A percentile compares a stretch with the other conserved stretches of the same genome.
phyloP scores from a whole-genome alignment of 2,888 invertebrate species.

The Noctua janthe region DNA sequence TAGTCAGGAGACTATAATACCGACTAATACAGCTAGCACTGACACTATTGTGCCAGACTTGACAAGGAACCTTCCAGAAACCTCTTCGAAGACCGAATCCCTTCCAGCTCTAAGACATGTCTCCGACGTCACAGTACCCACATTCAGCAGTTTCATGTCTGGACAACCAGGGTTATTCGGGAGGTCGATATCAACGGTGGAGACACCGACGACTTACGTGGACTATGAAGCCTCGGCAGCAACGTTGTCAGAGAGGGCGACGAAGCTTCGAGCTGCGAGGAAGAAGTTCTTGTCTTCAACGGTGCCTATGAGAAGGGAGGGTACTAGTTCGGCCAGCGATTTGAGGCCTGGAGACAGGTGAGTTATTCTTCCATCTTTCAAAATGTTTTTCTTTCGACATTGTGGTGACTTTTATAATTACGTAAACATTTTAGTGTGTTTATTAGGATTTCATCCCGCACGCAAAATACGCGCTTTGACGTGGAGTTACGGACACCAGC shows the following conservation, averaged over 20 bases:
- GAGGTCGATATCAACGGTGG: constrained; percentile 81
- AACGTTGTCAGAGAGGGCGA: constrained; percentile 88
- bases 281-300: constrained; percentile 92
- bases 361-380: constrained; percentile 20
- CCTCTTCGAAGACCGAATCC: constrained; percentile 62
- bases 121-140: constrained; percentile 81
- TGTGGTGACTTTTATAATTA: not conserved
- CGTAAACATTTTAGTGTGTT: not conserved
- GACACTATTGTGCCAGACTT: constrained; percentile 83
- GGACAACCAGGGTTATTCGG: constrained; percentile 78
- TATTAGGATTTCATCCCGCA: not conserved
- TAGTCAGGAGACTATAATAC: constrained; percentile 81
- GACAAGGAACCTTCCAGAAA: constrained; percentile 72
- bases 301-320: constrained; percentile 84
- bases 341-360: constrained; percentile 86
- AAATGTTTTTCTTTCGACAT: not conserved
- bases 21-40: constrained; percentile 76
- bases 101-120: constrained; percentile 79
- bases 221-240: constrained; percentile 75
- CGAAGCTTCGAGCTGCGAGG: constrained; percentile 92
- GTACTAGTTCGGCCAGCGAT: constrained; percentile 86
- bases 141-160: constrained; percentile 77
- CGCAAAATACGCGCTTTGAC: no score
- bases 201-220: constrained; percentile 68
- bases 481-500: no score